Base-by-base conservation (phyloP, 92 coral and sea anemone genomes). In the Hydrozoanthus gracilis region DNA sequence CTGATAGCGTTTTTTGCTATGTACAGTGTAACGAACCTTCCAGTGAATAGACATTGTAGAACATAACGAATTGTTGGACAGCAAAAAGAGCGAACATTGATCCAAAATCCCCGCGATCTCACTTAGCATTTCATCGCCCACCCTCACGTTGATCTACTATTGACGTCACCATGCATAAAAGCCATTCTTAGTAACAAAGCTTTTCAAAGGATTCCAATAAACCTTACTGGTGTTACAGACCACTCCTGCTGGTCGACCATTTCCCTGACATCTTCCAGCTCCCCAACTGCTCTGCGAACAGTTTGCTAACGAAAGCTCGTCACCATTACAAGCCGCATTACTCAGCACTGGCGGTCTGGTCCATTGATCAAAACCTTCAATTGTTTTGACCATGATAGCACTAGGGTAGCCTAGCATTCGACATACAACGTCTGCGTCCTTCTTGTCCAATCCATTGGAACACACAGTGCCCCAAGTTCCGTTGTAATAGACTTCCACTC, bases 381-480 rank as follows among this genome's bases (percentile, higher is more conserved):
- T 8, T 4, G 7, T 5, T 8, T 3, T 5, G 10, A 27, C 17
- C 3, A 8, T 13, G 4, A 7, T 27, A 51, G 79, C 79, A 76
- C 39, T 61, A 2, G 79, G 20, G 79, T n/a, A 76, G 4, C 79
- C 79, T 13, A 76, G 15, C 79, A 76, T 76, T 51, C 79, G 79
- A 15, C 79, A 76, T 12, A 45, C 79, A 9, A 76, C 65, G 46
- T 76, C 65, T n/a, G 79, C 79, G 10, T 76, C 79, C 11, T 51
- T 52, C 55, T 76, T 76, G 79, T 51, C 79, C 79, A 48, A 76
- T 3, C 1, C 11, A 17, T 51, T 8, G 10, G 51, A 7, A 9
- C 79, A 76, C n/a, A 76, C 46, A 20, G 79, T 76, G 20, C 79
- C 79, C 79, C 79, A 76, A 8, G 20, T 76, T 18, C 79, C 79